These are phyloP conservation scores for Epizoanthus illoricatus DNA, from an alignment of 92 coral and sea anemone species.

Conservation along the genomic window DNA sequence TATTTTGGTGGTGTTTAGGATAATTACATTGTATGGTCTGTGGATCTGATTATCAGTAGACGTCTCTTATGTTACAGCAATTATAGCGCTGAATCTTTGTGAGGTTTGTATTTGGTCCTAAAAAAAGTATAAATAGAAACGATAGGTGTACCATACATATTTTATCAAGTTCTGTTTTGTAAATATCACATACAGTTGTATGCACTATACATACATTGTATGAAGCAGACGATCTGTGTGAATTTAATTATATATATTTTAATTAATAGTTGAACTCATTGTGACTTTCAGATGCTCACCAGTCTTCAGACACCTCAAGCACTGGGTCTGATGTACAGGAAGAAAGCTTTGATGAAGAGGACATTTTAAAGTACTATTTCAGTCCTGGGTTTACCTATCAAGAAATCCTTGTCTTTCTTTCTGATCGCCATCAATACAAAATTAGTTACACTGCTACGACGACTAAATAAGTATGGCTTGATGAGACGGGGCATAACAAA, in stretches of 20 bases:
- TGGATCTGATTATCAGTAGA: too few relatives aligned
- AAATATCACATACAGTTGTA: too few relatives aligned
- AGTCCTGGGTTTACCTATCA: conserved; percentile 8
- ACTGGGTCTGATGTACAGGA: conserved; percentile 10
- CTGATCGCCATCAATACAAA: conserved; percentile 19
- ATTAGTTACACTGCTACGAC: conserved; percentile 12
- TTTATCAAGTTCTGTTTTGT: too few relatives aligned
- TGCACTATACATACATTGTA: neutral
- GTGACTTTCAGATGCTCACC: conserved; percentile 15
- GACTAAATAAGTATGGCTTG: conserved; percentile 32
- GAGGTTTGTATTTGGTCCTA: too few relatives aligned
- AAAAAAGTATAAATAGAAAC: too few relatives aligned
- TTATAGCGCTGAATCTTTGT: too few relatives aligned
- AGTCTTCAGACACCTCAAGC: conserved; percentile 19
- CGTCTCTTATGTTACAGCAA: too few relatives aligned
- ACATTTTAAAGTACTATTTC: conserved; percentile 9
- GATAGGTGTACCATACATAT: too few relatives aligned
- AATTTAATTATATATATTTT: conserved; percentile 1
- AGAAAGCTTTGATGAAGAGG: conserved; percentile 34
- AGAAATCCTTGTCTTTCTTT: conserved; percentile 22
- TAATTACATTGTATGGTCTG: too few relatives aligned
- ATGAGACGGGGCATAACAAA: conserved; percentile 22
- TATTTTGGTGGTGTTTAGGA: too few relatives aligned
- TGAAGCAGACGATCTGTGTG: conserved; percentile 1
- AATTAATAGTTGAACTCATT: neutral